Percentiles rank a stretch among this genome's conserved stretches.
Conservation (phyloP, 1,140 invertebrate species). For the Leptopilina boulardi region DNA sequence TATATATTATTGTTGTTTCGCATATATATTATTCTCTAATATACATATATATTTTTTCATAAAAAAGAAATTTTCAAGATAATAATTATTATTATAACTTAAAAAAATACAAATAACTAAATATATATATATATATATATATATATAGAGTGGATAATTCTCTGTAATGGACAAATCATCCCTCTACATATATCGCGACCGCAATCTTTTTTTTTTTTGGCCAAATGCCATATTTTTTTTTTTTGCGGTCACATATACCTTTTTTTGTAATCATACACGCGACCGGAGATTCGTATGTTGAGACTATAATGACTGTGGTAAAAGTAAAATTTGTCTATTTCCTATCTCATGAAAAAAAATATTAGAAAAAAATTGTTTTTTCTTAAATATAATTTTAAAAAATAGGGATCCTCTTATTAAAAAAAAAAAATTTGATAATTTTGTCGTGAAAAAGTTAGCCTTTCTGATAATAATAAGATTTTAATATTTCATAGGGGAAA, state of each 20-base stretch:
- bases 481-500: not conserved
- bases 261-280: conserved; percentile 5
- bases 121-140: no score
- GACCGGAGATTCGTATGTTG: not conserved
- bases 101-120: no score
- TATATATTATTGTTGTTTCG: no score
- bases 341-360: not conserved
- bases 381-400: not conserved
- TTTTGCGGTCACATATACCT: not conserved
- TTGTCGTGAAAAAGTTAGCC: not conserved
- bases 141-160: no score
- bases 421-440: not conserved
- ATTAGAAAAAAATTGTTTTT: not conserved
- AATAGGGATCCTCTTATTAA: not conserved
- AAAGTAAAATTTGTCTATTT: not conserved
- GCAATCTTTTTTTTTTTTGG: conserved; percentile 22
- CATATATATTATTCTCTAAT: no score
- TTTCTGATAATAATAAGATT: not conserved
- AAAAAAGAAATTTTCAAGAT: no score
- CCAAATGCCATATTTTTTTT: not conserved
- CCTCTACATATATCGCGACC: not conserved
- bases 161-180: conserved; percentile 14
- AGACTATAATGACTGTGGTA: not conserved
- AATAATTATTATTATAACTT: no score
- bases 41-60: no score